Evolutionary conservation across 2,888 invertebrate species (phyloP).

Genomic region (Agriotes lineatus): DNA sequence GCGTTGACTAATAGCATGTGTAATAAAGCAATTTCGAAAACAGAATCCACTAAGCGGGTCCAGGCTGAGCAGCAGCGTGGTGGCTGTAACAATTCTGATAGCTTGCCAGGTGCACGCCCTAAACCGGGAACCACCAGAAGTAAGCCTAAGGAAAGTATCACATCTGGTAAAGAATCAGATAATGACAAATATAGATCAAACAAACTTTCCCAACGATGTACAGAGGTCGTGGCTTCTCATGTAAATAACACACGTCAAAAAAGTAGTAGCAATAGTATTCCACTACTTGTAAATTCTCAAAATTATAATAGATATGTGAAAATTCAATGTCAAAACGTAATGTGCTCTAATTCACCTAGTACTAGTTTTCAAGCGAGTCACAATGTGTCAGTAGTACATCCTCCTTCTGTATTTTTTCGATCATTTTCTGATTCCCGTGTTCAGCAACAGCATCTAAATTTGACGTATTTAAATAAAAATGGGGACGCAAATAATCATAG

Average conservation of each 20-base stretch:
- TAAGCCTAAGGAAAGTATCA: constrained; percentile 48
- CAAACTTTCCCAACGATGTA: neutral
- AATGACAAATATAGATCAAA: neutral
- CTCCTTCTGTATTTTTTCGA: constrained; percentile 14
- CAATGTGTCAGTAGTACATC: neutral
- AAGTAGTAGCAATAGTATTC: neutral
- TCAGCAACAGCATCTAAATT: constrained; percentile 1
- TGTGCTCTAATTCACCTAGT: neutral
- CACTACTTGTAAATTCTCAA: neutral
- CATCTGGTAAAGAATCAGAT: constrained; percentile 18
- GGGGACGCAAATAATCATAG: neutral
- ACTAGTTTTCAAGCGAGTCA: neutral
- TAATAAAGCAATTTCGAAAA: constrained; percentile 45
- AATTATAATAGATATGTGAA: neutral
- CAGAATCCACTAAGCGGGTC: constrained; percentile 38
- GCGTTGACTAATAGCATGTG: constrained; percentile 29
- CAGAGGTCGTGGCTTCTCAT: neutral
- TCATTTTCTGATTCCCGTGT: constrained; percentile 25
- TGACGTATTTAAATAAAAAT: constrained; percentile 7
- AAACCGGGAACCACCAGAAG: constrained; percentile 24
- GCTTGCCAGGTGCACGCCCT: constrained; percentile 33
- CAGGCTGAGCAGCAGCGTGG: constrained; percentile 24
- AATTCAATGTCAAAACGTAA: neutral
- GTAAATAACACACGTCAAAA: neutral
- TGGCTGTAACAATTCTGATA: constrained; percentile 34